Evolutionary conservation across 2,797 vertebrate genomes (phyloP), one percentile per base, ranked within the genome.

Genomic region (Aldrovandia affinis): DNA sequence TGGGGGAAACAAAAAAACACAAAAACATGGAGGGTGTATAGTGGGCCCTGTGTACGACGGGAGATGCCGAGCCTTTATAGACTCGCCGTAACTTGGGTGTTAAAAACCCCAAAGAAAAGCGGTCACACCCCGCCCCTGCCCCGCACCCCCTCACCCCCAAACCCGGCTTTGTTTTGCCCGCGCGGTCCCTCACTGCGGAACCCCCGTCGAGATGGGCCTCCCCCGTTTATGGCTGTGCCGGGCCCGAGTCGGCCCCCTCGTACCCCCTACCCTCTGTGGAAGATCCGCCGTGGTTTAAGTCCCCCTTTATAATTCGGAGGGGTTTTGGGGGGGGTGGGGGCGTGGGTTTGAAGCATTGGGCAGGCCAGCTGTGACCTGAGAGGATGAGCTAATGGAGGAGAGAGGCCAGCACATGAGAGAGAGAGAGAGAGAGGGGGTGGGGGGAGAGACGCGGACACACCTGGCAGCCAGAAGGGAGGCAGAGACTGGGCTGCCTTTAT

Each of bases 301-400:
- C 86, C 86, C 86, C 87, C 93, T 92, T 94, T 83, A 92, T 92
- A 85, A 83, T 84, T 83, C 28, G 88, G 92, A 88, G 87, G 79
- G 88, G 86, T 82, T 86, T 63, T 28, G 86, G 68, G 52, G 61
- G 12, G 80, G 86, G 42, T 36, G 83, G 63, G 75, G 81, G 1
- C 54, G 84, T 59, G 82, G 9, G 86, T 85, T 85, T 87, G 1
- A 36, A 50, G 57, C 59, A 70, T 85, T 18, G 57, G 20, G 86
- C 10, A 85, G 91, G 87, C 90, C 87, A 86, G 86, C 81, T 73
- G 25, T 87, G 81, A 89, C 88, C 86, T 86, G 83, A 86, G 87
- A 90, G 85, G 54, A 78, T 92, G 90, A 93, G 86, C 90, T 89
- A 89, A 92, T 92, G 89, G 91, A 89, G 88, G 86, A 68, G 44